A percentile compares a stretch with the other conserved stretches of the same genome.
phyloP scores from a whole-genome alignment of 2,113 vertebrate genomes.

The Abramis brama region DNA sequence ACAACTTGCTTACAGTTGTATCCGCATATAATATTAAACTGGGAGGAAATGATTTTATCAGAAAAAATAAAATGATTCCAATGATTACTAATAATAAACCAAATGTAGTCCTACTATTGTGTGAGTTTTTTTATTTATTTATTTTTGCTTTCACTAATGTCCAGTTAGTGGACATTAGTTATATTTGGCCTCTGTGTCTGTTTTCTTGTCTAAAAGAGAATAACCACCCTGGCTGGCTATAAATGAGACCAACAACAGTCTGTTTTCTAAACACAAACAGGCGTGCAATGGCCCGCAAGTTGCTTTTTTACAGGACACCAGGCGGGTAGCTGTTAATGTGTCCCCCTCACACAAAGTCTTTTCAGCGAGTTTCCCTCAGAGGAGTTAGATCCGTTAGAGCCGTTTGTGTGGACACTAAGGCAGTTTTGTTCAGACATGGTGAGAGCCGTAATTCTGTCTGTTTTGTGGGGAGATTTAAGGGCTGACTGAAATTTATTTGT shows the following conservation, averaged over 20 bases:
- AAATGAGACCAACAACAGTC: conserved; percentile 15
- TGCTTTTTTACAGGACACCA: conserved; percentile 19
- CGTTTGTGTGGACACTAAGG: conserved; percentile 28
- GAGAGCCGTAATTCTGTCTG: conserved; percentile 28
- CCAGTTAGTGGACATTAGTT: too few species aligned
- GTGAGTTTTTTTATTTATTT: background rate
- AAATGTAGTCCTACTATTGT: background rate
- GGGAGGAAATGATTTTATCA: background rate
- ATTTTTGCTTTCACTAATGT: background rate
- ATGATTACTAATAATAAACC: background rate
- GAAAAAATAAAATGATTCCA: background rate
- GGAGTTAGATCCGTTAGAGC: conserved; percentile 1
- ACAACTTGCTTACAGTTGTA: background rate
- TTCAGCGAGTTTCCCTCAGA: background rate
- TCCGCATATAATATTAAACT: background rate
- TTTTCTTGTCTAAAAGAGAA: conserved; percentile 25
- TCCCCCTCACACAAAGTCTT: background rate
- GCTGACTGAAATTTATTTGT: background rate
- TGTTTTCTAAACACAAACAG: conserved; percentile 29
- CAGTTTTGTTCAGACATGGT: conserved; percentile 6
- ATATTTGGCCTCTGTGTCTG: background rate
- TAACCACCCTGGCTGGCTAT: conserved; percentile 16
- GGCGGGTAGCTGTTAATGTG: conserved; percentile 23
- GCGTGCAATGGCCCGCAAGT: conserved; percentile 23
- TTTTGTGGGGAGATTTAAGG: conserved; percentile 6